phyloP scores from a whole-genome alignment of 1,140 invertebrate genomes.

The Muscidifurax raptorellus region DNA sequence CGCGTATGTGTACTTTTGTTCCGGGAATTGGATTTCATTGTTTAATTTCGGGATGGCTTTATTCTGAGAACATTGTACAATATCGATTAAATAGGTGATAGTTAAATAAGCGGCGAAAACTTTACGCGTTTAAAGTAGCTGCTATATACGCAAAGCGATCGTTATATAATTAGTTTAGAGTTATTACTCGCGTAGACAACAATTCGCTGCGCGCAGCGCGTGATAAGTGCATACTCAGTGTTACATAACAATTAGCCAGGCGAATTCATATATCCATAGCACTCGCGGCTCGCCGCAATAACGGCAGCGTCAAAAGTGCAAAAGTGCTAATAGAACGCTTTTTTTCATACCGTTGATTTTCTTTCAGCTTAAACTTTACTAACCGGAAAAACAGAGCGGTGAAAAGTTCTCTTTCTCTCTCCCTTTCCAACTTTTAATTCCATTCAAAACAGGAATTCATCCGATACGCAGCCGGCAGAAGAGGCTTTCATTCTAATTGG shows the following conservation, averaged over 20 bases:
- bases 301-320: background rate
- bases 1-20: background rate
- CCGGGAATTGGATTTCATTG: slow-evolving; percentile 23
- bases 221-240: background rate
- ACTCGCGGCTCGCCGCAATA: background rate
- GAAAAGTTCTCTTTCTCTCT: slow-evolving; percentile 18
- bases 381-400: slow-evolving; percentile 8
- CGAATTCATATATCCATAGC: background rate
- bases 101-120: too few species aligned
- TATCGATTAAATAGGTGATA: too few species aligned
- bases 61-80: too few species aligned
- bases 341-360: slow-evolving; percentile 31
- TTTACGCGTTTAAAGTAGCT: too few species aligned
- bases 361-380: background rate
- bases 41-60: background rate
- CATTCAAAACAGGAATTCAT: slow-evolving; percentile 48
- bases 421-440: slow-evolving; percentile 40
- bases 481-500: slow-evolving; percentile 47
- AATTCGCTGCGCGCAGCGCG: too few species aligned
- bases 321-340: background rate
- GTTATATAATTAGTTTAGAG: too few species aligned
- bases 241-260: background rate
- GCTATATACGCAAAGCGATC: too few species aligned
- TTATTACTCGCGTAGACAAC: too few species aligned
- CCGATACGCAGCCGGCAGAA: slow-evolving; percentile 9